Base-by-base conservation (phyloP, 2,113 vertebrate genomes). In the Meleagris gallopavo region DNA sequence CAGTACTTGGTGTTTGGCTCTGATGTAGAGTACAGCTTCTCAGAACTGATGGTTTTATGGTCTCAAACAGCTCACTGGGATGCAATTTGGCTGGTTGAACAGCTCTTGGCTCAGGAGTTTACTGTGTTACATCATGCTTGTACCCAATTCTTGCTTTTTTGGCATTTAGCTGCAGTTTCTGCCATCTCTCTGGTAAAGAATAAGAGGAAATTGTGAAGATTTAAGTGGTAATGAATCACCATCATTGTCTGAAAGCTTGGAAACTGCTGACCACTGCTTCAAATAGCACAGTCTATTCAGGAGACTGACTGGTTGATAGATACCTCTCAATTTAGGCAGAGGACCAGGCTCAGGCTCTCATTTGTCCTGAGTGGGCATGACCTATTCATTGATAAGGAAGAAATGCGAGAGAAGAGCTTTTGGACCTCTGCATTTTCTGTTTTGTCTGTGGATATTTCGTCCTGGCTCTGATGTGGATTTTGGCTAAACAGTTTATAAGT, bases 41-140 rank as follows among this genome's bases (percentile, higher is more conserved):
- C 86, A 80, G 45, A 90, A 55, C 55, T 20, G 60, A 94, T 54
- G 29, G 36, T 18, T 96, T 93, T 88, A 91, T 66, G 1, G 2
- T 88, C 89, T 89, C 79, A 45, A 21, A 74, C 57, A 88, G 45
- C 55, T 90, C 83, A 41, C 50, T 74, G 67, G 64, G 24, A 85
- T 96, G 32, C 27, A 66, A 71, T 94, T 86, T 96, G 92, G 88
- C 90, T 78, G 50, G 11, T 77, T 78, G 71, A 83, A 54, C 67
- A 66, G 75, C 46, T 6, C 66, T 87, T 95, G 91, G 94, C 93
- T 95, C 78, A 45, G 41, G 30, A 48, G 43, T 72, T 78, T 2
- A 25, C 77, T 69, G 52, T 15, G n/a, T 89, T 94, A 75, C 87
- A 85, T 93, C 62, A 48, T 79, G 48, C 91, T 92, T 6, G 13